Base-by-base conservation (phyloP, 2,888 invertebrate genomes). In the Aphodius sticticus region DNA sequence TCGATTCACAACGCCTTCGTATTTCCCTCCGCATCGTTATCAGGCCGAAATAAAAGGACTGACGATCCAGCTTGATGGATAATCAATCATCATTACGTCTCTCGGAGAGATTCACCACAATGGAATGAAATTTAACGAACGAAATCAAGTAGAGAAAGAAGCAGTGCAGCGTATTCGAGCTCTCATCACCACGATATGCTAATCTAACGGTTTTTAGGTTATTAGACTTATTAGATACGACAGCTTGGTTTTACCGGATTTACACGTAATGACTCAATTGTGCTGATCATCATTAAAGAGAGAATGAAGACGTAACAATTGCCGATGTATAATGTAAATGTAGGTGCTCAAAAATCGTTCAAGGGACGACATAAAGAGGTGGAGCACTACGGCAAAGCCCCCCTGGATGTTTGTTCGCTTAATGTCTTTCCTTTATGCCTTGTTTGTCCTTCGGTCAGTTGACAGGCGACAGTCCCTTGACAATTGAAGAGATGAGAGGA, bases 401-500 rank as follows among this genome's bases (percentile, higher is more conserved):
- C 53, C 72, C 79, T 77, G 76, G 36, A 80, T 83, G 84, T 84
- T 84, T 85, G 83, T 82, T 84, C 83, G 81, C 82, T 84, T 84
- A 84, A 84, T 82, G 84, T 84, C 82, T 81, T 81, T 83, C 81
- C 82, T 83, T 83, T 84, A 83, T 83, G 81, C 81, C 82, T 83
- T 83, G 82, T 84, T 84, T 82, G 83, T 84, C 82, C 82, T 82
- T 83, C 82, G 83, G 84, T 82, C 84, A 84, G 82, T 83, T 84
- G 84, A 84, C 84, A 82, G 80, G 82, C 82, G 83, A 85, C 83
- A 82, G 81, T 82, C 80, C 83, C 82, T 81, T 85, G 85, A 85
- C 85, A 85, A 85, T 85, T 84, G 84, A 85, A 84, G 84, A 85
- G 85, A 86, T 85, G 84, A 84, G 79, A 77, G 82, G 83, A 84